Percentiles rank a stretch among this genome's conserved stretches.
Evolutionary conservation across 1,140 invertebrate species (phyloP).

Genomic region (Limonius californicus): DNA sequence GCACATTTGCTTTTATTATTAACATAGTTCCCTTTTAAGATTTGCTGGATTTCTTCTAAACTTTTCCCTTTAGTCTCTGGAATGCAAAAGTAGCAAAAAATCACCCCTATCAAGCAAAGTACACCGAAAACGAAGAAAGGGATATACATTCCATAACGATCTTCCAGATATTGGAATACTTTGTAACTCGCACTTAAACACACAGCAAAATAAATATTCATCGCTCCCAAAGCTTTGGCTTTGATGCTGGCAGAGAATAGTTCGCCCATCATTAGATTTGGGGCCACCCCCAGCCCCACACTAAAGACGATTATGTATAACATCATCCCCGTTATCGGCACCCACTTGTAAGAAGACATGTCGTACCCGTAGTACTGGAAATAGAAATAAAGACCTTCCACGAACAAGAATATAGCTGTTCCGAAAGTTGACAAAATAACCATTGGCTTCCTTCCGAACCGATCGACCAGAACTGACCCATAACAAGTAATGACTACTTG

Average conservation of each 20-base stretch:
- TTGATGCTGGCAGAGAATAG: constrained; percentile 31
- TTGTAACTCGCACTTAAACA: constrained; percentile 47
- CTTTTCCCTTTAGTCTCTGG: constrained; percentile 28
- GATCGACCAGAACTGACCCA: constrained; percentile 58
- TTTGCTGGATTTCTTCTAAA: constrained; percentile 27
- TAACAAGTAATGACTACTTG: constrained; percentile 48
- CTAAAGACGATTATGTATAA: constrained; percentile 20
- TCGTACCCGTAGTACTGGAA: neutral
- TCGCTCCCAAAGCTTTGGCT: constrained; percentile 22
- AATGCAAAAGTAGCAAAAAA: neutral
- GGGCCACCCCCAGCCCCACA: constrained; percentile 21
- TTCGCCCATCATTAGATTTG: constrained; percentile 29
- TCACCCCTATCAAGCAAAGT: neutral
- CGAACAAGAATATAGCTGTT: neutral
- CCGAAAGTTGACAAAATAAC: neutral
- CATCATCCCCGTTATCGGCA: constrained; percentile 21
- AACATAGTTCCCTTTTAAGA: constrained; percentile 4
- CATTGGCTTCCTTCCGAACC: constrained; percentile 55
- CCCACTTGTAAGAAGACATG: constrained; percentile 40
- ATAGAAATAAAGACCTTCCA: neutral
- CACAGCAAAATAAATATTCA: constrained; percentile 19
- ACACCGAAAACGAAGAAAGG: constrained; percentile 1
- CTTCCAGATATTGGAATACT: neutral
- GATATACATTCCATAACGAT: neutral
- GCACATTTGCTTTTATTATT: no score